A percentile compares a stretch with the other conserved stretches of the same genome.
Evolutionary conservation across 2,888 invertebrate species (phyloP).

Genomic region (Ptilodon capucinus): DNA sequence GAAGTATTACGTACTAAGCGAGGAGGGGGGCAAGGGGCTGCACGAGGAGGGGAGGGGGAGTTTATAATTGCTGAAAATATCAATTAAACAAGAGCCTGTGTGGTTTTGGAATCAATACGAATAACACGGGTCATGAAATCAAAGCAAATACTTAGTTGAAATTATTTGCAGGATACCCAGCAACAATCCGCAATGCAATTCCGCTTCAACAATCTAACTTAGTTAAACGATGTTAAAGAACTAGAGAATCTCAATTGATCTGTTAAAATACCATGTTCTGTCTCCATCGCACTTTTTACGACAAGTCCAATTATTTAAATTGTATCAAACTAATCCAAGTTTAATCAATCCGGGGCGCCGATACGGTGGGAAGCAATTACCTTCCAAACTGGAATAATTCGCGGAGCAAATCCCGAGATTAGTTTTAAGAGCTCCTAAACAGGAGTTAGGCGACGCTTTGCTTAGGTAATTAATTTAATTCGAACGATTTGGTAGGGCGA

Average conservation of each 20-base stretch:
- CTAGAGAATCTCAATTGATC: too few species aligned
- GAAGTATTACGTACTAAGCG: background rate
- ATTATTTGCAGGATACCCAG: too few species aligned
- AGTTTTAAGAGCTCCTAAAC: conserved; percentile 45
- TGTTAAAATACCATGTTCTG: too few species aligned
- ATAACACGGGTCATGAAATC: conserved; percentile 3
- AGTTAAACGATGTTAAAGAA: too few species aligned
- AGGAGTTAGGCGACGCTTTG: conserved; percentile 41
- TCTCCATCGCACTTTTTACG: background rate
- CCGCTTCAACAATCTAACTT: too few species aligned
- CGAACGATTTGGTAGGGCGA: conserved; percentile 28
- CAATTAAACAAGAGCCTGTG: conserved; percentile 3
- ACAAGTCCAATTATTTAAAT: conserved; percentile 9
- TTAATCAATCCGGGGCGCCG: conserved; percentile 20
- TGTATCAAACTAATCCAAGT: conserved; percentile 24
- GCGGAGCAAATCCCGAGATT: conserved; percentile 42
- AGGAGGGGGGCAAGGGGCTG: too few species aligned
- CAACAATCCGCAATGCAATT: too few species aligned
- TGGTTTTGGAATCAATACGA: background rate
- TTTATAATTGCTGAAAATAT: conserved; percentile 9
- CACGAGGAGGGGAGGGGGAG: too few species aligned
- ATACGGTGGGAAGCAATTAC: conserved; percentile 28
- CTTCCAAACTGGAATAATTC: conserved; percentile 31
- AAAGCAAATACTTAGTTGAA: conserved; percentile 5
- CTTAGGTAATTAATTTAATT: conserved; percentile 49